Evolutionary conservation across 1,140 invertebrate species (phyloP), one percentile per base, ranked within the genome.

Genomic region (Dolichoris vasculosae): DNA sequence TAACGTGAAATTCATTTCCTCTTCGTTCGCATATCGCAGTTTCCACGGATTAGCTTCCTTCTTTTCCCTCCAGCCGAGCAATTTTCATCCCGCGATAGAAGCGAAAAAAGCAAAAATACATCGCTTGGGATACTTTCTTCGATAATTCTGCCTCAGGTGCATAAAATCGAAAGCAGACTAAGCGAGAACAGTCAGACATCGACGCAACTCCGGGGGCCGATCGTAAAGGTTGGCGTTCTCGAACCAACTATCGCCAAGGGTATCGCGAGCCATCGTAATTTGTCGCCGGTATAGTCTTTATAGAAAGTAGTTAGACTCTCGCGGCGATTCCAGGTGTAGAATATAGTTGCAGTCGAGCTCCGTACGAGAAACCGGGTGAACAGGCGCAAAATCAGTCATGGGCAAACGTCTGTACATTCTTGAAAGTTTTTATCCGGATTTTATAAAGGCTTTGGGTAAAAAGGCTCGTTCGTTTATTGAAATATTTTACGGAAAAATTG

Each of bases 181-280:
- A 67, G 32, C 51, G 55, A 30, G 26, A 48, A 78, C 51, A 84
- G 32, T 23, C 3, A 35, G 30, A 32, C 59, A 26, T n/a, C 23
- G 59, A 38, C 38, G 55, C 51, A 59, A 17, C 48, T 51, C 15
- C n/a, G 43, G 79, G 63, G 59, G 26, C 9, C 30, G 80, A 11
- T 83, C 51, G 75, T 79, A 79, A 84, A 84, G 76, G 67, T 79
- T 48, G 48, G 32, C 23, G 55, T 26, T 59, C 67, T 26, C 23
- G 15, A 26, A 11, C 38, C 26, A 38, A 76, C 71, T 78, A 84
- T 84, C 73, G 75, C 40, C 82, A 75, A 77, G 55, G 73, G 38
- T 77, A 77, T 78, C 46, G 40, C 83, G 59, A 83, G 17, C n/a
- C 82, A 84, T 84, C 83, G 59, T 76, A 84, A 79, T 78, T 79